Percentiles rank a stretch among this genome's conserved stretches.
These are phyloP conservation scores for Nicator chloris DNA, from an alignment of 2,113 vertebrate species.

Conservation along the genomic window DNA sequence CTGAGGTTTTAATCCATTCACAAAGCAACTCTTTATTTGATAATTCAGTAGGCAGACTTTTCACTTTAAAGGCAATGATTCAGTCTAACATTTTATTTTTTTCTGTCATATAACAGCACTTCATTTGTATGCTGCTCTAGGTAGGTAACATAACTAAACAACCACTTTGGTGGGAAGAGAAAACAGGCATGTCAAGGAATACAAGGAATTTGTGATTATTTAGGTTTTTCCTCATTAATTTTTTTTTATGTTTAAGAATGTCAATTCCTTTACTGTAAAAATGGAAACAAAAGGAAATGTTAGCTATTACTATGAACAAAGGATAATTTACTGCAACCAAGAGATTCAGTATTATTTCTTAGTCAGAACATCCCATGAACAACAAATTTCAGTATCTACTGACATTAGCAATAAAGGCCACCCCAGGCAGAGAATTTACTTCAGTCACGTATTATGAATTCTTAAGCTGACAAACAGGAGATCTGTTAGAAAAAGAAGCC, in stretches of 20 bases:
- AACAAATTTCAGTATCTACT: neutral
- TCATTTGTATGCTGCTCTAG: neutral
- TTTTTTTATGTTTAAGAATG: neutral
- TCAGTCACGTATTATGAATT: neutral
- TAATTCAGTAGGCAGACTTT: neutral
- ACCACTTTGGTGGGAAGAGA: neutral
- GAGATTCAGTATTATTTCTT: neutral
- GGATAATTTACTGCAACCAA: neutral
- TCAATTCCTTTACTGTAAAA: neutral
- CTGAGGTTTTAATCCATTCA: neutral
- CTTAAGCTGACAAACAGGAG: neutral
- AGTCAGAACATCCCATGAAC: neutral
- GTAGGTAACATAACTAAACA: neutral
- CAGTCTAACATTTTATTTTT: neutral
- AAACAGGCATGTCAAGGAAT: neutral
- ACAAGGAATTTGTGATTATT: neutral
- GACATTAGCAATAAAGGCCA: neutral
- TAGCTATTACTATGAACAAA: neutral
- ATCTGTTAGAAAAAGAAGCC: neutral
- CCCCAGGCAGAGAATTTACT: neutral
- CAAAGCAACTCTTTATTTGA: neutral
- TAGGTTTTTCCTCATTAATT: neutral
- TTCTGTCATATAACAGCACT: neutral
- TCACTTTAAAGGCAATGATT: neutral
- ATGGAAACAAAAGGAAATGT: neutral